Base-by-base conservation (phyloP, 2,888 invertebrate genomes). In the Leptinotarsa rubiginosa region DNA sequence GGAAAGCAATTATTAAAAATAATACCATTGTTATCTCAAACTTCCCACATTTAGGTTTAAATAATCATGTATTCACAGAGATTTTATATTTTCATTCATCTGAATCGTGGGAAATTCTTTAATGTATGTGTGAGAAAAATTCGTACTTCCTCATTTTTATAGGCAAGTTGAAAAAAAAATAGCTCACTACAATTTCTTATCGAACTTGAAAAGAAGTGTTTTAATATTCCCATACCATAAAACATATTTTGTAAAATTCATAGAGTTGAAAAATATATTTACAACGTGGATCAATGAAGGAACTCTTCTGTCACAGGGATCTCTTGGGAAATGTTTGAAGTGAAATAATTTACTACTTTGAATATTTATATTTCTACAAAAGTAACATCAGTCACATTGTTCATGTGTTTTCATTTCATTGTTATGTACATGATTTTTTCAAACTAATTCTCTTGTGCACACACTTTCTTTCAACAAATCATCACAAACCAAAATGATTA, bases 1-100 rank as follows among this genome's bases (percentile, higher is more conserved):
- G 87, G 84, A 84, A 85, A 83, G 84, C 85, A 86, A 87, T 87
- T 87, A 87, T 87, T 86, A 85, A 86, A 87, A 85, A 86, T 84
- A 83, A 85, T 83, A 81, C 85, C 83, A 87, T 87, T 87, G 86
- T 87, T 83, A 80, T 81, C 79, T 77, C 70, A 74, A 83, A 81
- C 80, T 86, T 87, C 87, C 86, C 87, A 87, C 86, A 85, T 83
- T 85, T 82, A 83, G 80, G 80, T 81, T 82, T 81, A 80, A 83
- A 83, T 81, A 80, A 80, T 79, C 79, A 81, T 80, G 81, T 79
- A 82, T 81, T 78, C 75, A 77, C 81, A 78, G 75, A 81, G 81
- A 83, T 81, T 81, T 81, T 77, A 78, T 80, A 72, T 80, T 81
- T 81, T 78, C 81, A 79, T 84, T 83, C 81, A 80, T 74, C 31